Base-by-base conservation (phyloP, 2,797 vertebrate species). In the Sebastes vulpes region DNA sequence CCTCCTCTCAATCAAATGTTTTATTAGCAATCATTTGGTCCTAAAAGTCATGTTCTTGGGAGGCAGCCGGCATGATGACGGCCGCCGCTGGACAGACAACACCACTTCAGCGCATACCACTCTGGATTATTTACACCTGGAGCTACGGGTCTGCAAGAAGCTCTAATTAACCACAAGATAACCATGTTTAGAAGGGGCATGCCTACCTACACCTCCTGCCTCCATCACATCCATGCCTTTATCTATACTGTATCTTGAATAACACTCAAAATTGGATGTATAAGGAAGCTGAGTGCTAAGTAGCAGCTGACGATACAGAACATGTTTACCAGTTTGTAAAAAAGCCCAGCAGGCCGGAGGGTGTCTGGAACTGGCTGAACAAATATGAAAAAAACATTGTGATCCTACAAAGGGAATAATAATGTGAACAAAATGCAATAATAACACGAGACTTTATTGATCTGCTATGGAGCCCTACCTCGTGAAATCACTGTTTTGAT, bases 11-110 rank as follows among this genome's bases (percentile, higher is more conserved):
- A 96, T 96, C 95, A 96, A 95, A 96, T 89, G 92, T 95, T 96
- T 97, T 96, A 96, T 95, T 96, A 94, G 95, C 96, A 95, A 96
- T 96, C 93, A 96, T 96, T 95, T 85, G 92, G 91, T 93, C 92
- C 93, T 95, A 93, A 95, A 96, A 94, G 94, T 95, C 92, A 86
- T 88, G 88, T 81, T 87, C 80, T 84, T 85, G 72, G 87, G 75
- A 86, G 87, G 89, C 69, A 86, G 85, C 75, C 66, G 56, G 74
- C 71, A 80, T 63, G 88, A 83, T 90, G 87, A 93, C 88, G 91
- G 82, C 83, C 90, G 81, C 81, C 38, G 60, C 85, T 88, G 77
- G 79, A 91, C 78, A 78, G 85, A 80, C 75, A 81, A 72, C 50
- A 56, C 64, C 75, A 81, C 75, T 79, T 76, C 72, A 85, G 79